These are phyloP conservation scores for Chironomus riparius DNA, from an alignment of 2,888 invertebrate genomes.

Conservation along the genomic window DNA sequence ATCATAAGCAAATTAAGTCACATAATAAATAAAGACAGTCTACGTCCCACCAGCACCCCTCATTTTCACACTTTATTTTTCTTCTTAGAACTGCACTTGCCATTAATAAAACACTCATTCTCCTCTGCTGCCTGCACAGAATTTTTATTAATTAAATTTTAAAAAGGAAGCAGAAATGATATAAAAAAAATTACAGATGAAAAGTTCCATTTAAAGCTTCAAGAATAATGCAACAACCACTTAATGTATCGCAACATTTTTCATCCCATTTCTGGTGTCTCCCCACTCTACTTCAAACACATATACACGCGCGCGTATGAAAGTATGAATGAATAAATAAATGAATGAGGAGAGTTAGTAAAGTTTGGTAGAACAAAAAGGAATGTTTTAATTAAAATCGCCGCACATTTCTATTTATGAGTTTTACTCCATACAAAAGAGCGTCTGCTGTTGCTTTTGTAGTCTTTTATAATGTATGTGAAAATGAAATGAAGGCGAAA, in stretches of 20 bases:
- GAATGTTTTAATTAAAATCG: constrained; percentile 11
- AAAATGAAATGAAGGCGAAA: neutral
- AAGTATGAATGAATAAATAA: too few relatives aligned
- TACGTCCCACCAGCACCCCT: too few relatives aligned
- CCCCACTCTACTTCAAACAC: neutral
- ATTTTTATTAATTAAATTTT: too few relatives aligned
- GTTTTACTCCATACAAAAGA: neutral
- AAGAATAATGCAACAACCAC: neutral
- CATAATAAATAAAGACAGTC: too few relatives aligned
- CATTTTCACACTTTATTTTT: too few relatives aligned
- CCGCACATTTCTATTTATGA: constrained; percentile 6
- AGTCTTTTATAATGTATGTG: neutral
- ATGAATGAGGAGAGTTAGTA: too few relatives aligned
- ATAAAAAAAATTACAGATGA: neutral
- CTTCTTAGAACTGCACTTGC: too few relatives aligned
- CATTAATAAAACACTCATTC: too few relatives aligned
- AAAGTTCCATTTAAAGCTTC: neutral
- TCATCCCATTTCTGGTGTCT: neutral
- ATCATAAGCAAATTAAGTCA: too few relatives aligned
- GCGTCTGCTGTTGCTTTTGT: neutral
- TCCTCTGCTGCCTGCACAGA: too few relatives aligned
- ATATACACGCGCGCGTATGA: neutral
- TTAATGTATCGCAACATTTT: neutral
- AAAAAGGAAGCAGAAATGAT: too few relatives aligned
- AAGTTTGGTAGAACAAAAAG: neutral